A percentile compares a stretch with the other conserved stretches of the same genome.
These are phyloP conservation scores for Sinhomidia bicolor DNA, from an alignment of 2,888 invertebrate species.

Conservation along the genomic window DNA sequence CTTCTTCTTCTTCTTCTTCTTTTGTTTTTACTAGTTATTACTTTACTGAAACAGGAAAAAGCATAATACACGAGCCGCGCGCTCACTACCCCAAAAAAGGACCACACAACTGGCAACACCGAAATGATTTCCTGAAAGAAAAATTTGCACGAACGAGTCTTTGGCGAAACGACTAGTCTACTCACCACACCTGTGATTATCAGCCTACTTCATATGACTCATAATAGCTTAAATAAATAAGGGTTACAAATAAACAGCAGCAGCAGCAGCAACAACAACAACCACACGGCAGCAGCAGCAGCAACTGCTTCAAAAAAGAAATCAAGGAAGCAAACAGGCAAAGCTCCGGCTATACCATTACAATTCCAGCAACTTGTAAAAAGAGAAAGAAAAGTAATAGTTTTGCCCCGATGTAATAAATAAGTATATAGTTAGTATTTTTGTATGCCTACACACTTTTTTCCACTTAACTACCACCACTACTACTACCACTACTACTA, in stretches of 20 bases:
- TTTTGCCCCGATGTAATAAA: not conserved
- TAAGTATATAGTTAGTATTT: not conserved
- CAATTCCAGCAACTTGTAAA: not conserved
- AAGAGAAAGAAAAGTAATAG: not conserved
- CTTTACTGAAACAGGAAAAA: not conserved
- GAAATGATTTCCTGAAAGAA: constrained; percentile 60
- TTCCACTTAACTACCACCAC: not conserved
- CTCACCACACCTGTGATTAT: constrained; percentile 53
- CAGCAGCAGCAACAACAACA: not conserved
- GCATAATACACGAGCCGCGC: not conserved
- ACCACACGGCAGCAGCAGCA: too few relatives aligned
- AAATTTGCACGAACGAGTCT: constrained; percentile 65
- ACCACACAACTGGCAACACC: constrained; percentile 68
- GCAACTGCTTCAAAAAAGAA: too few relatives aligned
- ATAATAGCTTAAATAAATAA: constrained; percentile 50
- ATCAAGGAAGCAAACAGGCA: not conserved
- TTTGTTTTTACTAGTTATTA: not conserved
- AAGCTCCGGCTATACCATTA: not conserved
- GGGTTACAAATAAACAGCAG: constrained; percentile 29
- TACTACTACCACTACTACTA: not conserved
- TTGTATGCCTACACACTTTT: not conserved
- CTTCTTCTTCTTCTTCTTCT: not conserved
- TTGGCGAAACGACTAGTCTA: constrained; percentile 35
- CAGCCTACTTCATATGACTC: constrained; percentile 51
- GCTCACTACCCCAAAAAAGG: constrained; percentile 11